Percentiles rank a stretch among this genome's conserved stretches.
phyloP scores from a whole-genome alignment of 2,113 vertebrate species.

The Danio rerio region DNA sequence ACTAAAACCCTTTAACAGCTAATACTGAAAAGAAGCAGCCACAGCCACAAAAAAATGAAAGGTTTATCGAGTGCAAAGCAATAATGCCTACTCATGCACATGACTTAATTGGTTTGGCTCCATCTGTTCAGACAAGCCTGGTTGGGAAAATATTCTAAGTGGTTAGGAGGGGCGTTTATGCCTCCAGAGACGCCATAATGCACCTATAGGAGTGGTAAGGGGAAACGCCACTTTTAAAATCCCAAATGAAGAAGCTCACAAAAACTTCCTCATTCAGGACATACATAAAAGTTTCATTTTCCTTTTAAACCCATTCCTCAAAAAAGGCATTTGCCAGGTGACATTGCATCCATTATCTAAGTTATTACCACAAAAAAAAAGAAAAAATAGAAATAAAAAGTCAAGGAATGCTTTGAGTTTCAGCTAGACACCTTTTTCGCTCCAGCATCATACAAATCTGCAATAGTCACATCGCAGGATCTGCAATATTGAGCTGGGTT shows the following conservation, averaged over 20 bases:
- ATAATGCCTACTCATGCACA: constrained; percentile 60
- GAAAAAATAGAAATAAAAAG: too few species aligned
- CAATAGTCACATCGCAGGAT: too few species aligned
- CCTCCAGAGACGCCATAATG: constrained; percentile 32
- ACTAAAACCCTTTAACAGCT: constrained; percentile 44
- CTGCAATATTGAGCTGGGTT: too few species aligned
- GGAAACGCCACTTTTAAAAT: neutral
- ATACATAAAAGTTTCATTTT: neutral
- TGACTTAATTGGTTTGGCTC: constrained; percentile 59
- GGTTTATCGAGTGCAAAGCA: constrained; percentile 62
- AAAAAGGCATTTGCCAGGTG: too few species aligned
- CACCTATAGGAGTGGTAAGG: neutral
- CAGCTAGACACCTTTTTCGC: too few species aligned
- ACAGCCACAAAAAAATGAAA: constrained; percentile 34
- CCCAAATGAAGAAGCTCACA: neutral
- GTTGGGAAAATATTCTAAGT: constrained; percentile 48
- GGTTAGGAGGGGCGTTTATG: constrained; percentile 34
- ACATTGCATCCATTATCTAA: too few species aligned
- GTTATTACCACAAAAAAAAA: too few species aligned
- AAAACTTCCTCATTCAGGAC: neutral
- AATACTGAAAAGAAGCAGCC: constrained; percentile 59
- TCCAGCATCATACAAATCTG: too few species aligned
- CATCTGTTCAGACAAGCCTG: constrained; percentile 58
- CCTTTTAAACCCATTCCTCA: neutral
- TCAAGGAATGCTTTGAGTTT: too few species aligned